Base-by-base conservation (phyloP, 1,140 invertebrate species). In the Mizuhopecten yessoensis region DNA sequence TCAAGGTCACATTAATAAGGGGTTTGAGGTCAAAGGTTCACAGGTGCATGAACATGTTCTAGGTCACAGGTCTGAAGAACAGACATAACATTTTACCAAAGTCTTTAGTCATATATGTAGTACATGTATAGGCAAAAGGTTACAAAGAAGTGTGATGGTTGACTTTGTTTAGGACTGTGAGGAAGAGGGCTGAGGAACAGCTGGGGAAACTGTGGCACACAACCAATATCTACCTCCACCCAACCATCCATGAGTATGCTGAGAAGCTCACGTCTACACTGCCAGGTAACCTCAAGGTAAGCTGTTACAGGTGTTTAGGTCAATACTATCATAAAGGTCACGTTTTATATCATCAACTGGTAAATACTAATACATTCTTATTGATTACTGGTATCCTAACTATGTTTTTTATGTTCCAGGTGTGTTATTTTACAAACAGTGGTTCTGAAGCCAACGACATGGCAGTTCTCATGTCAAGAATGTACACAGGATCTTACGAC, bases 371-470 rank as follows among this genome's bases (percentile, higher is more conserved):
- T 39, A 13, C 36, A 39, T 7, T 7, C 5, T 39, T 13, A 39
- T 39, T 39, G 36, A 39, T 39, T 39, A 39, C 13, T n/a, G 23
- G 29, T 13, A 42, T 33, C 36, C 15, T 9, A 49, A 75, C 11
- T 29, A 39, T 57, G 88, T 90, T 75, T 89, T 33, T 86, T 89
- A 33, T 17, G 36, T 93, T 95, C 10, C 95, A 98, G 97, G 98
- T 98, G 23, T 98, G 98, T 33, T 99, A 99, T 96, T 98, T 99
- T 94, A 98, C 99, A 0, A 99, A 99, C 95, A 99, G 98, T 95
- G 99, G 99, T 0, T 99, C 98, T 11, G 99, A 99, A 97, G 99
- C 99, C 0, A 99, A 99, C 96, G 99, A 99, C 96, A 96, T 99
- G 57, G 99, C 99, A 0, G 97, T 99, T 91, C 95, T 99, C 20